Conservation (phyloP, 1,140 invertebrate species). For the Ptiloglossa arizonensis region DNA sequence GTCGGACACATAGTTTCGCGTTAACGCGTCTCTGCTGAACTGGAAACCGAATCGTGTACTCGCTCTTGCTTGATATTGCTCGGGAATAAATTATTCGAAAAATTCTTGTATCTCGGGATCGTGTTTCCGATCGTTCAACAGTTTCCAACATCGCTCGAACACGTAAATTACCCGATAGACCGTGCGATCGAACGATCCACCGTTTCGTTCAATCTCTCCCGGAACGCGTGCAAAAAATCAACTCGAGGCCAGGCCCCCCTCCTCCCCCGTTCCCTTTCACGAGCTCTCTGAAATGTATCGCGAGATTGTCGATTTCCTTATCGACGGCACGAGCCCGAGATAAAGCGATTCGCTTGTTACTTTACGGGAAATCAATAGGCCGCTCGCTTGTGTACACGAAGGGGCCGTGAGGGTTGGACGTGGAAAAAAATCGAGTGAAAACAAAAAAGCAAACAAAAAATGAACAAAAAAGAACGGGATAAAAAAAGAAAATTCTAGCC, state of each 20-base stretch:
- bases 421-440: constrained; percentile 10
- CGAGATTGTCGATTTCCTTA: constrained; percentile 14
- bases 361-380: constrained; percentile 42
- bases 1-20: too few relatives aligned
- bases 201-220: background rate
- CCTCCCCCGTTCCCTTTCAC: background rate
- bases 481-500: constrained; percentile 17
- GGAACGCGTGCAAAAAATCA: background rate
- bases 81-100: too few relatives aligned
- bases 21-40: too few relatives aligned
- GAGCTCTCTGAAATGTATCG: background rate
- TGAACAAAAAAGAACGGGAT: too few relatives aligned
- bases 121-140: too few relatives aligned
- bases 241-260: too few relatives aligned
- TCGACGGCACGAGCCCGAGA: background rate
- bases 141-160: background rate
- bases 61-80: too few relatives aligned
- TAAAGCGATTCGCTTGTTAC: constrained; percentile 6
- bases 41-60: too few relatives aligned
- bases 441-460: too few relatives aligned
- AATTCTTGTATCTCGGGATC: too few relatives aligned
- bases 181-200: background rate
- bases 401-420: background rate
- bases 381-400: background rate
- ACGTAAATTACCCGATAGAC: background rate